Evolutionary conservation across 2,888 invertebrate species (phyloP).

Genomic region (Prenolepis imparis): DNA sequence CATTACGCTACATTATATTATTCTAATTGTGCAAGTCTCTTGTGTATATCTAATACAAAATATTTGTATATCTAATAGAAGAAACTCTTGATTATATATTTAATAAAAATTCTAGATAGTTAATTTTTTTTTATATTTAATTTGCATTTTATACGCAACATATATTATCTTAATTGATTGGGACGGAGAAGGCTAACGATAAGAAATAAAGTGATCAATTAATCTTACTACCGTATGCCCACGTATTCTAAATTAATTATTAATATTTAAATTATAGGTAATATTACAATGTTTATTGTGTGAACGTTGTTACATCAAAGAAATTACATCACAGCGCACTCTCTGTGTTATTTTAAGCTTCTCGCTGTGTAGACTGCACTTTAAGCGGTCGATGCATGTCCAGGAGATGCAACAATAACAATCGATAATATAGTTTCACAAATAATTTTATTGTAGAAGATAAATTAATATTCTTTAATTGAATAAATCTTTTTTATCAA

Average conservation of each 20-base stretch:
- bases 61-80: neutral
- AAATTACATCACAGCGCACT: neutral
- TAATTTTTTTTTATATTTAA: neutral
- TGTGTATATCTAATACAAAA: neutral
- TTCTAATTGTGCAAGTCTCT: neutral
- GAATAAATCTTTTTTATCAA: neutral
- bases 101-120: neutral
- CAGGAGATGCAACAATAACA: neutral
- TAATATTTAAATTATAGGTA: neutral
- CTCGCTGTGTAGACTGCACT: neutral
- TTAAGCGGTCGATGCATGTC: conserved; percentile 8
- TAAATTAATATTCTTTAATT: neutral
- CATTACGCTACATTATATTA: neutral
- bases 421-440: neutral
- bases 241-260: neutral
- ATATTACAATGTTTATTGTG: conserved; percentile 8
- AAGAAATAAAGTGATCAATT: neutral
- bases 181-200: conserved; percentile 17
- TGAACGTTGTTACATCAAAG: neutral
- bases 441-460: neutral
- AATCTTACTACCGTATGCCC: neutral
- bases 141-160: neutral
- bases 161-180: neutral
- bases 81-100: neutral
- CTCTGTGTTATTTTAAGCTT: neutral